phyloP scores from a whole-genome alignment of 2,888 invertebrate genomes.

The Torymus texanus region DNA sequence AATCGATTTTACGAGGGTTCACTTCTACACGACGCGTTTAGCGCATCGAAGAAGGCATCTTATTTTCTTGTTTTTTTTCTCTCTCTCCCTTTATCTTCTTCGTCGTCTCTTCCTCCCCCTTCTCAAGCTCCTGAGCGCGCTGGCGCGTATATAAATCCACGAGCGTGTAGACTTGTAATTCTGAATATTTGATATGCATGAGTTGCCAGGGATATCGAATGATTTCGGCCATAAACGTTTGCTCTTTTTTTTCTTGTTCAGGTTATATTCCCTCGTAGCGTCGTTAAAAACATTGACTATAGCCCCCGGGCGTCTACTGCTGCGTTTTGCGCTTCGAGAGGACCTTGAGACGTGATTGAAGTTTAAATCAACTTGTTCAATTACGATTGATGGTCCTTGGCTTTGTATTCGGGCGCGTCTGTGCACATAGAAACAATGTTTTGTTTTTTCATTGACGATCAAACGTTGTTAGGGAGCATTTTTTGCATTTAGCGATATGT shows the following conservation, averaged over 20 bases:
- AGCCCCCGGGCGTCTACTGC: not conserved
- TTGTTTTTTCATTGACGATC: no score
- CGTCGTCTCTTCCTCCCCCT: not conserved
- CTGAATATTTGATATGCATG: slow-evolving; percentile 43
- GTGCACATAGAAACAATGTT: no score
- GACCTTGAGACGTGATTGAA: slow-evolving; percentile 10
- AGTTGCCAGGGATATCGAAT: slow-evolving; percentile 29
- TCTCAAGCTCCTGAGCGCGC: not conserved
- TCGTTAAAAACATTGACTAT: slow-evolving; percentile 9
- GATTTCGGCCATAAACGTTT: slow-evolving; percentile 23
- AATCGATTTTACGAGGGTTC: slow-evolving; percentile 46
- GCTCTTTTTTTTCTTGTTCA: not conserved
- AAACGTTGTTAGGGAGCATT: no score
- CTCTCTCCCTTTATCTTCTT: no score
- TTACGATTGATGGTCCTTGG: not conserved
- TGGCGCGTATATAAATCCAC: slow-evolving; percentile 38
- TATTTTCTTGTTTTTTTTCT: slow-evolving; percentile 24
- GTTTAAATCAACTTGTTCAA: slow-evolving; percentile 17
- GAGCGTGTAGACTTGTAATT: slow-evolving; percentile 33
- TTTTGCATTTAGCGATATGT: no score
- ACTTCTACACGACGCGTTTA: slow-evolving; percentile 34
- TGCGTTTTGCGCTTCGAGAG: not conserved
- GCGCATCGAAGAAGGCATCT: slow-evolving; percentile 29
- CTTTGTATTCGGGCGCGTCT: no score
- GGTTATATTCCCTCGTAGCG: not conserved